Conservation (phyloP, 2,797 vertebrate genomes). For the Amniataba percoides region DNA sequence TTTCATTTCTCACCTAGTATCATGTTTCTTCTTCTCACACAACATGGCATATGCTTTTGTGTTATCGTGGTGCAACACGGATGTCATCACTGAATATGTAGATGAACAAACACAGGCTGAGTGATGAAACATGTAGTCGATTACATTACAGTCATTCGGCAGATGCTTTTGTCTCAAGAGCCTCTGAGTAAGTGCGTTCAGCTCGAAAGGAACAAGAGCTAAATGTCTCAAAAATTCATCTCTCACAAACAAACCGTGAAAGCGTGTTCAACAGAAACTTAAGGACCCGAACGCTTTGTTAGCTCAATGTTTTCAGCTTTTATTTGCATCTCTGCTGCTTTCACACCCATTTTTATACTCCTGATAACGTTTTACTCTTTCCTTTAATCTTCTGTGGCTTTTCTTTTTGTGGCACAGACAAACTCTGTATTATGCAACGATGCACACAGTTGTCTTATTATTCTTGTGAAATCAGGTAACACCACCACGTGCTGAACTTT, state of each 20-base stretch:
- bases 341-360: background rate
- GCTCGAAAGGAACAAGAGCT: background rate
- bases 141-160: background rate
- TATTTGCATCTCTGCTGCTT: conserved; percentile 2
- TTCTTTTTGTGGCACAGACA: background rate
- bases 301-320: background rate
- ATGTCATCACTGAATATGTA: background rate
- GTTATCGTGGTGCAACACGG: background rate
- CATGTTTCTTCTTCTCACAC: background rate
- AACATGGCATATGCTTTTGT: background rate
- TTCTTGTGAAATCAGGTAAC: background rate
- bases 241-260: background rate
- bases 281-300: background rate
- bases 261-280: background rate
- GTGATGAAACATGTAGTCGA: background rate
- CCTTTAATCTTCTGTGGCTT: conserved; percentile 10
- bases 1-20: conserved; percentile 1
- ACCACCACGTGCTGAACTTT: background rate
- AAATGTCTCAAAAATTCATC: no score
- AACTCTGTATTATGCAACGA: background rate
- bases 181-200: no score
- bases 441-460: background rate
- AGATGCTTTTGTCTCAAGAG: no score
- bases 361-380: background rate
- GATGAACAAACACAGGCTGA: background rate